These are phyloP conservation scores for Smittia aterrima DNA, from an alignment of 2,888 invertebrate genomes.

Conservation along the genomic window DNA sequence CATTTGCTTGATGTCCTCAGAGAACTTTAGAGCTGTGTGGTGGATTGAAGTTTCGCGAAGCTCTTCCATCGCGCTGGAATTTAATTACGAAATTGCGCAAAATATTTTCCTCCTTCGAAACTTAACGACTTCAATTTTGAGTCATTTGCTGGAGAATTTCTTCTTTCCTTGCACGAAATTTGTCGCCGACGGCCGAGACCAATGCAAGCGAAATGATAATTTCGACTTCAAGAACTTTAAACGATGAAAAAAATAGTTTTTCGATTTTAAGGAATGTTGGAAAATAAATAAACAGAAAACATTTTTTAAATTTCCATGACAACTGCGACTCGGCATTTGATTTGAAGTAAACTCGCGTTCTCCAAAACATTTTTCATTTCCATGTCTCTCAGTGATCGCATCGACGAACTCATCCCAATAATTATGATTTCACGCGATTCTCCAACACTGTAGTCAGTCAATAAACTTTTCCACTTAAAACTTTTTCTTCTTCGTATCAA, in stretches of 20 bases:
- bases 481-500: background rate
- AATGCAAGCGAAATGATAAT: background rate
- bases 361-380: background rate
- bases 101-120: background rate
- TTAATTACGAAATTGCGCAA: constrained; percentile 15
- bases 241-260: background rate
- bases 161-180: background rate
- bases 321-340: background rate
- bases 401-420: background rate
- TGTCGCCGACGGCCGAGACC: background rate
- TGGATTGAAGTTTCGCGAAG: constrained; percentile 59
- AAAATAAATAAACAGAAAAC: constrained; percentile 2
- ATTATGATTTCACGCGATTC: too few relatives aligned
- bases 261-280: constrained; percentile 1
- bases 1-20: constrained; percentile 74
- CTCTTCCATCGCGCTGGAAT: constrained; percentile 50
- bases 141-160: background rate
- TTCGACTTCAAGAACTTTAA: background rate
- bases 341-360: background rate
- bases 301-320: background rate
- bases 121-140: background rate
- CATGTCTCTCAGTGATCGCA: background rate
- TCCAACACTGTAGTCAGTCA: too few relatives aligned
- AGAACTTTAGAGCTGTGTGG: constrained; percentile 72
- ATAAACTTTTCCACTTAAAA: constrained; percentile 5